These are phyloP conservation scores for Caenorhabditis latens DNA, from an alignment of 1,140 invertebrate species.

Conservation along the genomic window DNA sequence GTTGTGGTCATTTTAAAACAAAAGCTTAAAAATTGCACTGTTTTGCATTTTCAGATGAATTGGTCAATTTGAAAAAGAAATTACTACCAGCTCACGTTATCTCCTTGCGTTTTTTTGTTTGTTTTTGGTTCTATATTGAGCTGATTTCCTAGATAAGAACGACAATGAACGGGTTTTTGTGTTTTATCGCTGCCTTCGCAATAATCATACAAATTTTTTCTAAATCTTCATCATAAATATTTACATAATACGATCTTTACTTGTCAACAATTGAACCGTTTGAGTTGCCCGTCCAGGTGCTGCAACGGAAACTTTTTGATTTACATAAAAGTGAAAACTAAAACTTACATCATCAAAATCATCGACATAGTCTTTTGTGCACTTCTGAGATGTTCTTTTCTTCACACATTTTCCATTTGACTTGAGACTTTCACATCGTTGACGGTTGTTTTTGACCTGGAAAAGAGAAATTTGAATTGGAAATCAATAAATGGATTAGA, in stretches of 20 bases:
- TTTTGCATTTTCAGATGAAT: no score
- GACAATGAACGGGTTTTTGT: no score
- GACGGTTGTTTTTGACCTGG: neutral
- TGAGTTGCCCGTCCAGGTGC: constrained; percentile 14
- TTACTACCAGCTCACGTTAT: no score
- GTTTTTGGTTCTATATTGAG: no score
- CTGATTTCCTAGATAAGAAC: no score
- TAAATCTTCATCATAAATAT: no score
- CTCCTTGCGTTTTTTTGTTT: no score
- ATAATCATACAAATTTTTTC: no score
- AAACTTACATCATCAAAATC: constrained; percentile 29
- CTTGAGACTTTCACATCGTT: constrained; percentile 13
- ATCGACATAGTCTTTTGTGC: constrained; percentile 18
- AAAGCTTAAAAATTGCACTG: no score
- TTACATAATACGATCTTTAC: neutral
- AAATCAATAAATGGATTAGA: neutral
- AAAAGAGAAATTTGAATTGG: neutral
- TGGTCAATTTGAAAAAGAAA: no score
- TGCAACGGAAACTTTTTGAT: neutral
- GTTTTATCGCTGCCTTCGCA: no score
- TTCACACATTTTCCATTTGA: constrained; percentile 36
- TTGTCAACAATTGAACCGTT: neutral
- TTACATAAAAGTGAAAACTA: neutral
- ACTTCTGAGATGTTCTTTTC: neutral
- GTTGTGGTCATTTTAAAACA: no score